These are phyloP conservation scores for Drosophila fulvimacula DNA, from an alignment of 2,888 invertebrate genomes.

Conservation along the genomic window DNA sequence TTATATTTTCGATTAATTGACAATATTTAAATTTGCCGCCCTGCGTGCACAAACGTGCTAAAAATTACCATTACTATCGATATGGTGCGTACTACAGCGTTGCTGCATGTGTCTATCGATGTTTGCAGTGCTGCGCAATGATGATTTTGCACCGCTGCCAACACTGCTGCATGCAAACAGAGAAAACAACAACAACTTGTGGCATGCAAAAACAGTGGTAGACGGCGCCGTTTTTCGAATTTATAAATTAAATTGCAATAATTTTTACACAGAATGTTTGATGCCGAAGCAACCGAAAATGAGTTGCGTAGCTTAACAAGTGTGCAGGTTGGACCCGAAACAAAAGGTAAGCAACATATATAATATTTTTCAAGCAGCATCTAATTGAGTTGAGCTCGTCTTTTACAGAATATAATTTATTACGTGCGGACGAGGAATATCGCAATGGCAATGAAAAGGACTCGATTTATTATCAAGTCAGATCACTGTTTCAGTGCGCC, in stretches of 20 bases:
- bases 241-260: neutral
- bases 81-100: slow-evolving; percentile 11
- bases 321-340: slow-evolving; percentile 69
- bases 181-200: slow-evolving; percentile 54
- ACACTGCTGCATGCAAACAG: slow-evolving; percentile 12
- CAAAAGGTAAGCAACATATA: slow-evolving; percentile 62
- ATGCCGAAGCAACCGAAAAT: slow-evolving; percentile 15
- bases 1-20: neutral
- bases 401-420: slow-evolving; percentile 59
- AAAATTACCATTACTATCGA: slow-evolving; percentile 37
- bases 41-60: slow-evolving; percentile 16
- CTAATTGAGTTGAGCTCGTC: neutral
- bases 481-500: slow-evolving; percentile 74
- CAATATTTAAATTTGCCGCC: slow-evolving; percentile 8
- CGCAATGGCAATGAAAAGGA: slow-evolving; percentile 65
- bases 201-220: slow-evolving; percentile 27
- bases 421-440: slow-evolving; percentile 80
- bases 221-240: slow-evolving; percentile 39
- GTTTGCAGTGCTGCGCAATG: slow-evolving; percentile 32
- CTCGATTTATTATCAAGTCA: slow-evolving; percentile 81
- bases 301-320: slow-evolving; percentile 25
- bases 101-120: slow-evolving; percentile 31
- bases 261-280: slow-evolving; percentile 18
- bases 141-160: neutral
- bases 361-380: neutral